These are phyloP conservation scores for Myotis planiceps DNA, from an alignment of 2,797 vertebrate genomes.

Conservation along the genomic window DNA sequence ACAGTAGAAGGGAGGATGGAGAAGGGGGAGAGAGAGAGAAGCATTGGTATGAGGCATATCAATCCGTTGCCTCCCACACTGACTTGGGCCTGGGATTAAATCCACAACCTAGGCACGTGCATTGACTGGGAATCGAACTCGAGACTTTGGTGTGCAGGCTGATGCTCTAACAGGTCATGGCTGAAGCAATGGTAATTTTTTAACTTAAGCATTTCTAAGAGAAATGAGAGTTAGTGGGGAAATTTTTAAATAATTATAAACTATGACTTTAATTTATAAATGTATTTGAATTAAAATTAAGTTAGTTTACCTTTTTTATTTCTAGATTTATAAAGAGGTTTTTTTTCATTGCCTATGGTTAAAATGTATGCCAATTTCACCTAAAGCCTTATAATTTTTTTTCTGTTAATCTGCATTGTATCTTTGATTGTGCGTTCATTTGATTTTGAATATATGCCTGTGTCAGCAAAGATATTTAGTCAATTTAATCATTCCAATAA, in stretches of 20 bases:
- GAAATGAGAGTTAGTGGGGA: background rate
- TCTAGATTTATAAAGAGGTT: background rate
- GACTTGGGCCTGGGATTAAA: too few relatives aligned
- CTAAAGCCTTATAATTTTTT: background rate
- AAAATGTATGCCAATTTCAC: background rate
- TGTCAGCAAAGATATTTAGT: conserved; percentile 13
- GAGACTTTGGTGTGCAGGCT: too few relatives aligned
- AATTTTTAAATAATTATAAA: background rate
- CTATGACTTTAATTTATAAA: background rate
- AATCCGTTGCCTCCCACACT: too few relatives aligned
- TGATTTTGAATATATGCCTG: background rate
- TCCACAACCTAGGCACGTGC: too few relatives aligned
- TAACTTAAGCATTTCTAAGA: background rate
- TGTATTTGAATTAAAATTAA: background rate
- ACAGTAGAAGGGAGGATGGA: too few relatives aligned
- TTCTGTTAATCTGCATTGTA: background rate
- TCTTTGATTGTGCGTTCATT: background rate
- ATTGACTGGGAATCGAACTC: too few relatives aligned
- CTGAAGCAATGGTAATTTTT: background rate
- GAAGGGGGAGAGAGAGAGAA: too few relatives aligned
- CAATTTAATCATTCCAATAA: background rate
- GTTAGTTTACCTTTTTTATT: background rate
- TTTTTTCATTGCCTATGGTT: background rate
- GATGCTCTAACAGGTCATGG: too few relatives aligned
- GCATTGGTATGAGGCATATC: too few relatives aligned